phyloP scores from a whole-genome alignment of 2,797 vertebrate species.

The Microctenopoma lineatum region DNA sequence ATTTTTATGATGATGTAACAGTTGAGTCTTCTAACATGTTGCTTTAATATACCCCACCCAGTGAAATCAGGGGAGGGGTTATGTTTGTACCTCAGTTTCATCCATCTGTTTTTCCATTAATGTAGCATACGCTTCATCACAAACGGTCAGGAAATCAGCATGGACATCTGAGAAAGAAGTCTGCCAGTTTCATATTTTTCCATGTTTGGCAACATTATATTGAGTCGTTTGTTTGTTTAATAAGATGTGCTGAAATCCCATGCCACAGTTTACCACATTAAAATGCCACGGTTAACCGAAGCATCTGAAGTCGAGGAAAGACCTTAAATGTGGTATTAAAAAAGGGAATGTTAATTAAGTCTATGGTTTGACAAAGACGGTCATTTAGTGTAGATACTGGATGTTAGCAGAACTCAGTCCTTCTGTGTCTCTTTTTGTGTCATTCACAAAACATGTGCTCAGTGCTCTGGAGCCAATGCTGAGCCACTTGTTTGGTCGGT shows the following conservation, averaged over 20 bases:
- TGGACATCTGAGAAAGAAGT: background rate
- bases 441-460: background rate
- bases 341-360: too few species aligned
- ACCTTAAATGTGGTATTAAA: too few species aligned
- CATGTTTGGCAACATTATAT: constrained; percentile 21
- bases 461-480: background rate
- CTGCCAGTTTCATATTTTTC: constrained; percentile 22
- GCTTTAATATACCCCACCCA: constrained; percentile 8
- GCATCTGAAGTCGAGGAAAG: background rate
- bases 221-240: background rate
- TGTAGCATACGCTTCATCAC: background rate
- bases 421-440: too few species aligned
- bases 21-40: constrained; percentile 12
- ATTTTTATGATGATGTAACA: constrained; percentile 15
- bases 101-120: background rate
- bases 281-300: background rate
- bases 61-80: background rate
- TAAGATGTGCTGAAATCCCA: background rate
- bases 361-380: too few species aligned
- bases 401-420: too few species aligned
- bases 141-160: constrained; percentile 20
- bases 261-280: background rate
- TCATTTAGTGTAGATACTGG: too few species aligned
- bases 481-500: background rate
- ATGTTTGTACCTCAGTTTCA: background rate